Evolutionary conservation across 1,140 invertebrate genomes (phyloP), one percentile per base, ranked within the genome.

Genomic region (Holotrichia oblita): DNA sequence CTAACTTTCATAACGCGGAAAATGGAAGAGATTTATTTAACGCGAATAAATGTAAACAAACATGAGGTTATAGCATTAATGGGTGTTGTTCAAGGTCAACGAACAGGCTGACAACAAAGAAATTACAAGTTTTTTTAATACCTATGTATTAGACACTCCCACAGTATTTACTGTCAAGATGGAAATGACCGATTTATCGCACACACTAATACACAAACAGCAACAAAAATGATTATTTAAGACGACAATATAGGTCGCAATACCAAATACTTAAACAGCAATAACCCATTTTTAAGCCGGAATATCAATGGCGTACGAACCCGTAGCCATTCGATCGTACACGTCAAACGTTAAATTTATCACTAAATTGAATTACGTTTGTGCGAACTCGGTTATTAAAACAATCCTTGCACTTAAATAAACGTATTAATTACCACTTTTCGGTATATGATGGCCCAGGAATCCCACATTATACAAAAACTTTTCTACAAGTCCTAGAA

Each of bases 381-480:
- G 69, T 34, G 8, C 40, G 79, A 78, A 79, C 81, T 64, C 80
- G 22, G 48, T 64, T 79, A 81, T 78, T 80, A 78, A 79, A 79
- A 72, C 12, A 81, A 81, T 73, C 78, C 77, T 73, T 42, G 73
- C 74, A 64, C 40, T 77, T 78, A 78, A 79, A 80, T 77, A 79
- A 79, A 80, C 9, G 74, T 34, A 64, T 81, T 82, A 81, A 81
- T 86, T 85, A 87, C 84, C 84, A 84, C 81, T 84, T 83, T 78
- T 82, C 78, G 80, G 77, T 78, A 80, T 80, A 78, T 82, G 80
- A 76, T 76, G 77, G 73, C 79, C 83, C 81, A 84, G 82, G 85
- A 81, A 81, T 80, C 81, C 82, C 81, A 83, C 86, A 87, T 87
- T 84, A 82, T 86, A 83, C 76, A 48, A 84, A 84, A 85, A 84